Percentiles rank a stretch among this genome's conserved stretches.
Evolutionary conservation across 2,888 invertebrate genomes (phyloP).

Genomic region (Andricus curvator): DNA sequence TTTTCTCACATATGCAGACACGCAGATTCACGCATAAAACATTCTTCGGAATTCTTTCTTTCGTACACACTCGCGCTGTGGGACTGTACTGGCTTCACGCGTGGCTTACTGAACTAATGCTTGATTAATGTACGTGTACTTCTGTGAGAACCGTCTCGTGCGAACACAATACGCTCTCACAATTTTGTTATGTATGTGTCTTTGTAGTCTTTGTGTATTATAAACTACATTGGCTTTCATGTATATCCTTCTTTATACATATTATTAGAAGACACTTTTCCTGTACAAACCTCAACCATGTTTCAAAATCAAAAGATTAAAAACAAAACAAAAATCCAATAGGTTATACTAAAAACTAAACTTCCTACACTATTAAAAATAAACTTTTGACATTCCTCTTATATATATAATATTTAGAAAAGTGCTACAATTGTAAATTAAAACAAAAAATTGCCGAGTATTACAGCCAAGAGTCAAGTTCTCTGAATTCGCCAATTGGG

Average conservation of each 20-base stretch:
- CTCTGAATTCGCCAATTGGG: not conserved
- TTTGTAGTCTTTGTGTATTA: slow-evolving; percentile 47
- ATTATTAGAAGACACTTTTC: slow-evolving; percentile 45
- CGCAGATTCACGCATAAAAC: slow-evolving; percentile 44
- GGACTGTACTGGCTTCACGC: slow-evolving; percentile 73
- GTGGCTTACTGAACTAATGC: slow-evolving; percentile 70
- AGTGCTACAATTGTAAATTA: not conserved
- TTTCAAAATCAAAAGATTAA: slow-evolving; percentile 27
- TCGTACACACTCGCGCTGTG: slow-evolving; percentile 62
- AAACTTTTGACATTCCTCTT: not conserved
- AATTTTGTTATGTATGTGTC: slow-evolving; percentile 33
- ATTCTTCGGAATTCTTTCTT: slow-evolving; percentile 43
- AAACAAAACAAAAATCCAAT: not conserved
- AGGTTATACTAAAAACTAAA: not conserved
- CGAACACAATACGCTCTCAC: slow-evolving; percentile 34
- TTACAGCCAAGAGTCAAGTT: not conserved
- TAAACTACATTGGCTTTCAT: slow-evolving; percentile 62
- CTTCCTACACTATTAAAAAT: not conserved
- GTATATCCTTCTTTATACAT: slow-evolving; percentile 58
- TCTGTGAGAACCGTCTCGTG: slow-evolving; percentile 38
- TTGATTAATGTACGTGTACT: slow-evolving; percentile 60
- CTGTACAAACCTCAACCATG: slow-evolving; percentile 45
- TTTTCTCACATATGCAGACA: slow-evolving; percentile 47
- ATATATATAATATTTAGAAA: not conserved
- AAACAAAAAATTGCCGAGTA: not conserved